Percentiles rank a stretch among this genome's conserved stretches.
Evolutionary conservation across 2,113 vertebrate species (phyloP).

Genomic region (Artemisiospiza belli): DNA sequence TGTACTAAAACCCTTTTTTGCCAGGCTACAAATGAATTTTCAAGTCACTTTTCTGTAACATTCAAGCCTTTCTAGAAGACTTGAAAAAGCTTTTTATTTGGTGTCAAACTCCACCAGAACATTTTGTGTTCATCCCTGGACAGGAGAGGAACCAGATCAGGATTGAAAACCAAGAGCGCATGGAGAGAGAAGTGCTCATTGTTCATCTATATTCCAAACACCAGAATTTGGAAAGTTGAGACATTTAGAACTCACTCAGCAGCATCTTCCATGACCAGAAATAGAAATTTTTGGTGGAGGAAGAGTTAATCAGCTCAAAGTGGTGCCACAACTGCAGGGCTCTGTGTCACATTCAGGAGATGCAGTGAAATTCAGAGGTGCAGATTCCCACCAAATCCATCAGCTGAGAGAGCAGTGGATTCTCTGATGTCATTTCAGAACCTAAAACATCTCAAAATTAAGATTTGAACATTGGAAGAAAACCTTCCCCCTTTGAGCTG

Average conservation of each 20-base stretch:
- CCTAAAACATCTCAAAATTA: background rate
- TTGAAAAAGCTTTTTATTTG: background rate
- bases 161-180: background rate
- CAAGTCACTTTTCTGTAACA: background rate
- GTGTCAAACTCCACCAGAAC: background rate
- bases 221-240: background rate
- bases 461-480: background rate
- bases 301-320: background rate
- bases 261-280: background rate
- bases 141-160: background rate
- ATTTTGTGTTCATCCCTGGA: background rate
- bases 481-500: background rate
- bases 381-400: background rate
- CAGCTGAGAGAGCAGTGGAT: background rate
- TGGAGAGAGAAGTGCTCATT: background rate
- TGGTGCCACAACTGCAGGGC: fast-evolving
- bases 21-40: background rate
- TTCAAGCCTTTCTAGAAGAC: background rate
- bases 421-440: background rate
- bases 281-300: background rate
- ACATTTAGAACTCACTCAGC: background rate
- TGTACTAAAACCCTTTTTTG: background rate
- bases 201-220: fast-evolving
- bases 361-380: background rate
- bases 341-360: background rate